These are phyloP conservation scores for Etia nguti DNA, from an alignment of 2,113 vertebrate genomes.

Conservation along the genomic window DNA sequence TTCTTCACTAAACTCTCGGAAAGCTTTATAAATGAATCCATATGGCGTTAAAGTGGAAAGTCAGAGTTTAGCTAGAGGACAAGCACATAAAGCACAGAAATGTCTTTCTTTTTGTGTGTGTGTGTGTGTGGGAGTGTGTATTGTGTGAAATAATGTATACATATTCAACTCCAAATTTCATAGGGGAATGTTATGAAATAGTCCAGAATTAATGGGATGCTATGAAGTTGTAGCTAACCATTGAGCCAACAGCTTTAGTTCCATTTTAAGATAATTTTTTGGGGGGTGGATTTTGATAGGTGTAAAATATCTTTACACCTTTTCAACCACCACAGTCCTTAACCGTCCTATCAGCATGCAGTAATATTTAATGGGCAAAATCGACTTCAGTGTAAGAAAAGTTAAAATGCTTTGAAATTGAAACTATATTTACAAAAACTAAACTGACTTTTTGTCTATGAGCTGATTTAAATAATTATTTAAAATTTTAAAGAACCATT, in stretches of 20 bases:
- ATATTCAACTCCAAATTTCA: background rate
- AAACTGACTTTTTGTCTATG: background rate
- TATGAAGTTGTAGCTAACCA: background rate
- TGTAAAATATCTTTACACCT: background rate
- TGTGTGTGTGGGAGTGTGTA: background rate
- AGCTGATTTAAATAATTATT: background rate
- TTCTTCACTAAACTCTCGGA: background rate
- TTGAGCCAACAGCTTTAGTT: background rate
- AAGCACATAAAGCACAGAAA: background rate
- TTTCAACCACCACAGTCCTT: background rate
- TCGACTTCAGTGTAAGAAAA: background rate
- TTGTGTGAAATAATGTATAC: background rate
- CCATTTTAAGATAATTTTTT: background rate
- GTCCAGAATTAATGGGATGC: background rate
- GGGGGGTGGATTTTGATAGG: background rate
- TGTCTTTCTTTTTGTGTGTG: background rate
- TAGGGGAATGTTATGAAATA: background rate
- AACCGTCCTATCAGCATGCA: background rate
- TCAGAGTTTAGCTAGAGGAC: background rate
- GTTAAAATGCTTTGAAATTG: background rate
- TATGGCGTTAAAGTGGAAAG: background rate
- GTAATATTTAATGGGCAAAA: background rate
- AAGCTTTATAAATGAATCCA: background rate
- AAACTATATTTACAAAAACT: background rate
- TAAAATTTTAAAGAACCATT: background rate